Conservation (phyloP, 1,140 invertebrate species). For the Nymphalis io region DNA sequence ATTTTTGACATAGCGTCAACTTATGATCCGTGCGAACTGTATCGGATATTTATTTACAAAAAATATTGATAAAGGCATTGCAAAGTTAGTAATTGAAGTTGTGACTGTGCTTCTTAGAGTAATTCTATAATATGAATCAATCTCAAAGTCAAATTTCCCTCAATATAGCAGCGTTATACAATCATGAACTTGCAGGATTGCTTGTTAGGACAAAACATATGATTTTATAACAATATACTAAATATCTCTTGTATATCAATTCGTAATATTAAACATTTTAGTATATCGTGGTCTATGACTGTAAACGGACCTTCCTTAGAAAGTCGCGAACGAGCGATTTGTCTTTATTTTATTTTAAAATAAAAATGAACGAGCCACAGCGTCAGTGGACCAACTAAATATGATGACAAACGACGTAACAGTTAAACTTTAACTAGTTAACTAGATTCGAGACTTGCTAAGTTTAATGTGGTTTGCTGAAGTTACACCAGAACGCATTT, state of each 20-base stretch:
- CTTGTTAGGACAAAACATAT: no score
- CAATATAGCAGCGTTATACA: no score
- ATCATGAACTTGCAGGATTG: no score
- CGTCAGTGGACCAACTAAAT: slow-evolving; percentile 43
- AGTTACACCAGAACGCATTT: slow-evolving; percentile 37
- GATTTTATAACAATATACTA: no score
- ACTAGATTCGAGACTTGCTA: slow-evolving; percentile 38
- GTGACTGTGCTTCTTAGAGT: no score
- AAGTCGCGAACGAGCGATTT: slow-evolving; percentile 36
- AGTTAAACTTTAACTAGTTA: slow-evolving; percentile 42
- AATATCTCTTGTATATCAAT: not conserved
- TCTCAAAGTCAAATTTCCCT: no score
- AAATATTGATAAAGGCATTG: no score
- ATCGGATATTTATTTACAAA: no score
- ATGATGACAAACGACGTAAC: slow-evolving; percentile 44
- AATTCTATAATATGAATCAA: no score
- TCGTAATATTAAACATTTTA: not conserved
- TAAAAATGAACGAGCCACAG: slow-evolving; percentile 42
- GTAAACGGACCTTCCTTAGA: slow-evolving; percentile 12
- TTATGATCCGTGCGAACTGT: no score
- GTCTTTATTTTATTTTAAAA: slow-evolving; percentile 48
- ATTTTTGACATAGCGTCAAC: no score
- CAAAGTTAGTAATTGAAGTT: no score
- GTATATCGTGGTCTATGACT: not conserved
- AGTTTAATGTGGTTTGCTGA: slow-evolving; percentile 37